Base-by-base conservation (phyloP, 2,113 vertebrate genomes). In the Glaucidium brasilianum region DNA sequence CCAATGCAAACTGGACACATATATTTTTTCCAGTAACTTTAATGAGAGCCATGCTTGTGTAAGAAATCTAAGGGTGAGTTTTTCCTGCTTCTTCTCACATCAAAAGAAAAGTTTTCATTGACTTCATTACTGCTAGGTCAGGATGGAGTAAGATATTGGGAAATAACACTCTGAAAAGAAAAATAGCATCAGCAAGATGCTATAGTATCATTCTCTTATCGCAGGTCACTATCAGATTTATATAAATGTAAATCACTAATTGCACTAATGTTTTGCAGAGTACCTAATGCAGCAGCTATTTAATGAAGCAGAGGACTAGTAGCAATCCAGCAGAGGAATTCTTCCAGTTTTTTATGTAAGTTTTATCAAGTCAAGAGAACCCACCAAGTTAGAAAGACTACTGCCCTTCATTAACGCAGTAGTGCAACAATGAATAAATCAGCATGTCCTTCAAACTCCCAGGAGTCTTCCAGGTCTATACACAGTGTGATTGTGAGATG, bases 361-460 rank as follows among this genome's bases (percentile, higher is more conserved):
- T 92, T 96, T 93, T 92, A 73, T 91, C 96, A 88, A 92, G 88
- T 69, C 72, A 59, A 37, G 66, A 94, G 72, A 88, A 84, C 47
- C 20, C 77, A 92, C 29, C 2, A 25, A 60, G 80, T 90, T 92
- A 90, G 89, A 95, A 96, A 95, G 83, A 39, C 73, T 77, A 32
- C 53, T 82, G 95, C 74, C 88, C 92, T 92, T 97, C 94, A 89
- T 94, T 92, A 97, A 91, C 55, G 91, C 73, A 50, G 94, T 30
- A 90, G 66, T 30, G 86, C 67, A 96, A 96, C 94, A 96, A 97
- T 66, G 94, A 93, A 96, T 92, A 97, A 96, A 97, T 96, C 96
- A 96, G 59, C 3, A 4, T 62, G 88, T 96, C 96, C 81, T 90
- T 94, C 86, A 69, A 80, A 91, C 50, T 97, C 95, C 92, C 92